Evolutionary conservation across 2,797 vertebrate species (phyloP).

Genomic region (Acanthurus lineatus): DNA sequence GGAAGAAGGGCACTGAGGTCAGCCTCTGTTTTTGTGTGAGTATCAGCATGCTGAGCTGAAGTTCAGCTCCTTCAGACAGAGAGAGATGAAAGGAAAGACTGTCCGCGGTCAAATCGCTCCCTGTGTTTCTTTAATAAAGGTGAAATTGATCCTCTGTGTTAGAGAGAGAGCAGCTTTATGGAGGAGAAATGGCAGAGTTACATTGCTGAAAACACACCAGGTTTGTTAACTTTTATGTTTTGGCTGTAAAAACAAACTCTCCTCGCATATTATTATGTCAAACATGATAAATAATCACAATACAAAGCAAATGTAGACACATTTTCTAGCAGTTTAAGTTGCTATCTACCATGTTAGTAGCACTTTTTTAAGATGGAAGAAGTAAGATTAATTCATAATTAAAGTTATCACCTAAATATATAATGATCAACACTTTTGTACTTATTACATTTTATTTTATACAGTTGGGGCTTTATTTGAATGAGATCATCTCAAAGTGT

Average conservation of each 20-base stretch:
- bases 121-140: conserved; percentile 60
- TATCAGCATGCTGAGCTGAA: conserved; percentile 33
- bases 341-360: neutral
- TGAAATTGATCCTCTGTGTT: conserved; percentile 53
- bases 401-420: neutral
- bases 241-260: neutral
- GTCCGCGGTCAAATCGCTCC: conserved; percentile 41
- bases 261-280: neutral
- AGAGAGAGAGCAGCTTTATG: neutral
- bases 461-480: too few relatives aligned
- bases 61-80: conserved; percentile 43
- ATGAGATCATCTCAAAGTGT: neutral
- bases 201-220: neutral
- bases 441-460: neutral
- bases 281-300: neutral
- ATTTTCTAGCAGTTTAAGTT: neutral
- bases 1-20: conserved; percentile 44
- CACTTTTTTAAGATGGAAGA: neutral
- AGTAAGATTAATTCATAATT: neutral
- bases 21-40: conserved; percentile 39
- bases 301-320: neutral
- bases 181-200: conserved; percentile 6
- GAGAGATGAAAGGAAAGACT: conserved; percentile 58
- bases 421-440: neutral
- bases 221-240: conserved; percentile 7